phyloP scores from a whole-genome alignment of 2,888 invertebrate species.

The Idaea biselata region DNA sequence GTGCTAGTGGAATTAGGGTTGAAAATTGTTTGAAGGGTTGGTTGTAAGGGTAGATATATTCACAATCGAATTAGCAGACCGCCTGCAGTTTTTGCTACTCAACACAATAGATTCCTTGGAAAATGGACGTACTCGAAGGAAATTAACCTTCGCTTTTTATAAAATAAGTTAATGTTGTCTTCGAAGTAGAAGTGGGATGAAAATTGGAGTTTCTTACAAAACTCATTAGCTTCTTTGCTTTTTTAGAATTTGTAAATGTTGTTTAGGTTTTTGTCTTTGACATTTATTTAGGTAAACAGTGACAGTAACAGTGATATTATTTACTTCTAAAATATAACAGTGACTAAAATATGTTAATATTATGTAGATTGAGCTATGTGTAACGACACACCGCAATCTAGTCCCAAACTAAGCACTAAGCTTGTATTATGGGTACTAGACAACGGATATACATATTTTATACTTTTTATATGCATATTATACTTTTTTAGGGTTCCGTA shows the following conservation, averaged over 20 bases:
- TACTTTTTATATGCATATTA: too few relatives aligned
- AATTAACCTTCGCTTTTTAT: conserved; percentile 47
- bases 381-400: too few relatives aligned
- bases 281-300: too few relatives aligned
- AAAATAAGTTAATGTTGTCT: conserved; percentile 30
- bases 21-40: not conserved
- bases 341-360: too few relatives aligned
- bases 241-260: conserved; percentile 7
- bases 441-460: too few relatives aligned
- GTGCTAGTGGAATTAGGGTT: not conserved
- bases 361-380: too few relatives aligned
- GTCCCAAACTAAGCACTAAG: too few relatives aligned
- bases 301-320: too few relatives aligned
- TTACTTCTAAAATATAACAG: too few relatives aligned
- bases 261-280: conserved; percentile 1
- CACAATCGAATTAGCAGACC: conserved; percentile 71
- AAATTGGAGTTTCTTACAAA: conserved; percentile 16
- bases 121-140: conserved; percentile 48
- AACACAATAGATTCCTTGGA: conserved; percentile 60
- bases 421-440: too few relatives aligned
- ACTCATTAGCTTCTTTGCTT: conserved; percentile 1
- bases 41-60: conserved; percentile 29
- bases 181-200: conserved; percentile 20
- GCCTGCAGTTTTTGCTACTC: conserved; percentile 72
- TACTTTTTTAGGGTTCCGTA: too few relatives aligned